A percentile compares a stretch with the other conserved stretches of the same genome.
phyloP scores from a whole-genome alignment of 2,797 vertebrate genomes.

The Syndactyla subalaris region DNA sequence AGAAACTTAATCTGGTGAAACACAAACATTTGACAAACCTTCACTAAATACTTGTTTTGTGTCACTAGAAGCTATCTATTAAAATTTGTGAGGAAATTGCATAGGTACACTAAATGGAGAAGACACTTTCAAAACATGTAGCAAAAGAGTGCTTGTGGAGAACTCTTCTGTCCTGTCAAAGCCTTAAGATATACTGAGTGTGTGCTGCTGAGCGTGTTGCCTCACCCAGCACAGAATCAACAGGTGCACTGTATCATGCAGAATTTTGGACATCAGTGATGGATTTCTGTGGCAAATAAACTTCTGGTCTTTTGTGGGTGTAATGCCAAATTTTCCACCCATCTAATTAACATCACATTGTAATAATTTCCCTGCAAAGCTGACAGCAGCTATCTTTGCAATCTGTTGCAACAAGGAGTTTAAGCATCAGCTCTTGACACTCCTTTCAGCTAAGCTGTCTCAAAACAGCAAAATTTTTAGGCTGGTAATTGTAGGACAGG shows the following conservation, averaged over 20 bases:
- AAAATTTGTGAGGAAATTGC: not conserved
- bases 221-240: not conserved
- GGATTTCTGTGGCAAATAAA: not conserved
- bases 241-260: fast-evolving
- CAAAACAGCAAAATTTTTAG: not conserved
- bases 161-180: not conserved
- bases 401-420: not conserved
- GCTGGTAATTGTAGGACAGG: not conserved
- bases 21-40: not conserved
- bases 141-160: not conserved
- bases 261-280: not conserved
- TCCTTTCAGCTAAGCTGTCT: not conserved
- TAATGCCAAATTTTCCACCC: not conserved
- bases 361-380: not conserved
- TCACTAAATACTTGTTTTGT: not conserved
- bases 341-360: not conserved
- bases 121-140: not conserved
- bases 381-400: not conserved
- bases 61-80: not conserved
- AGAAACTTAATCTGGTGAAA: not conserved
- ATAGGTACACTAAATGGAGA: not conserved
- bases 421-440: not conserved
- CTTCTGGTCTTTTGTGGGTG: not conserved
- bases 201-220: not conserved
- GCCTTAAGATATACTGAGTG: fast-evolving